These are phyloP conservation scores for Centropristis striata DNA, from an alignment of 2,113 vertebrate species.

Conservation along the genomic window DNA sequence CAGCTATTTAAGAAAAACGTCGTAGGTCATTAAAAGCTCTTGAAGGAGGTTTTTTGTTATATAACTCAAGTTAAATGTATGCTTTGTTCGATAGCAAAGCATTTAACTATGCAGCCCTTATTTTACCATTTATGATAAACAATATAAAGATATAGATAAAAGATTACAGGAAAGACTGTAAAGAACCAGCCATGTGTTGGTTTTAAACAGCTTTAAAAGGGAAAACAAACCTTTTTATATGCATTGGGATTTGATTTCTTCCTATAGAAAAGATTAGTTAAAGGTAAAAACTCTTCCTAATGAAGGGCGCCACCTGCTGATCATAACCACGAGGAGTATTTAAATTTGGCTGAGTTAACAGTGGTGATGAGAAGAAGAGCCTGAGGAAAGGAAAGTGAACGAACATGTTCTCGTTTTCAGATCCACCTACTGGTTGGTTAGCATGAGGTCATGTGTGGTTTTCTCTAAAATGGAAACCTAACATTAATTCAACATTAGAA, in stretches of 20 bases:
- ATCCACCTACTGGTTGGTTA: conserved; percentile 42
- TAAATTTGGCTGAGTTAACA: conserved; percentile 18
- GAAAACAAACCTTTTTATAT: neutral
- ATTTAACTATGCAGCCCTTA: too few relatives aligned
- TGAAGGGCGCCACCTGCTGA: conserved; percentile 40
- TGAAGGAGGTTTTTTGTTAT: too few relatives aligned
- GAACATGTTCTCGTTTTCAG: conserved; percentile 8
- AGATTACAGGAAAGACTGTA: too few relatives aligned
- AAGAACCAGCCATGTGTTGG: too few relatives aligned
- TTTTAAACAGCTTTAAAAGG: neutral
- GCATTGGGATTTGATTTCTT: neutral
- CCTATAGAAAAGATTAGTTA: too few relatives aligned
- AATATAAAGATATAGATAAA: too few relatives aligned
- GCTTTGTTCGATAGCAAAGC: too few relatives aligned
- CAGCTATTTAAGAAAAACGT: too few relatives aligned
- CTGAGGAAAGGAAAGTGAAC: conserved; percentile 3
- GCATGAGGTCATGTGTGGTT: conserved; percentile 58
- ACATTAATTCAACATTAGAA: conserved; percentile 54
- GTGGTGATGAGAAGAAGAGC: neutral
- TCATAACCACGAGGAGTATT: neutral
- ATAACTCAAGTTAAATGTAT: too few relatives aligned
- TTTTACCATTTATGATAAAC: too few relatives aligned
- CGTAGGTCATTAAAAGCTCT: too few relatives aligned
- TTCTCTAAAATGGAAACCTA: conserved; percentile 62
- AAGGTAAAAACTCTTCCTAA: neutral